phyloP scores from a whole-genome alignment of 2,113 vertebrate species.

The Mus pahari region DNA sequence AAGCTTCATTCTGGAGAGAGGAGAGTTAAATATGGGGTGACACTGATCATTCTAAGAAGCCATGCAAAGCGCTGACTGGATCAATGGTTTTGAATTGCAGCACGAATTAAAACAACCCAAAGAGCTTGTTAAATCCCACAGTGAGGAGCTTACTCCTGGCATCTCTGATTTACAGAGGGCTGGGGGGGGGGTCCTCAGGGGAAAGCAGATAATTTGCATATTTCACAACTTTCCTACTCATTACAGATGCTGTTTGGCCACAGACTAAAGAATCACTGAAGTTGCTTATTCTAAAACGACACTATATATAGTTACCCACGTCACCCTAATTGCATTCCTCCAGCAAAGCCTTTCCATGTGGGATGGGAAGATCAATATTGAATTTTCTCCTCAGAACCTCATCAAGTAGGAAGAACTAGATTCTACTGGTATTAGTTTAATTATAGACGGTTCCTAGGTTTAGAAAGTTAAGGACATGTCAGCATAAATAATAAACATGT shows the following conservation, averaged over 20 bases:
- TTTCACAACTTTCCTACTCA: constrained; percentile 10
- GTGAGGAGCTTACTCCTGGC: neutral
- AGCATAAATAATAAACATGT: neutral
- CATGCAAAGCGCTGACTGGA: neutral
- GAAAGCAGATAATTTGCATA: neutral
- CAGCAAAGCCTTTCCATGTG: neutral
- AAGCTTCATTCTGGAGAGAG: neutral
- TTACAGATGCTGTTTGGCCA: neutral
- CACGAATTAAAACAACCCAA: neutral
- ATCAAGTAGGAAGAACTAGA: neutral
- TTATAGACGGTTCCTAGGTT: neutral
- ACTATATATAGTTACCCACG: neutral
- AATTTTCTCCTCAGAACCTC: neutral
- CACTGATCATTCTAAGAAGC: neutral
- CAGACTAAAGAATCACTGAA: neutral
- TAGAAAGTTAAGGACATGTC: constrained; percentile 11
- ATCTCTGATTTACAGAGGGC: constrained; percentile 26
- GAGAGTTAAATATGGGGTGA: neutral
- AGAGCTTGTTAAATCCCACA: neutral
- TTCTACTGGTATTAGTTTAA: neutral
- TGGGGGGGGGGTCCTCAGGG: neutral
- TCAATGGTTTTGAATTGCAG: constrained; percentile 4
- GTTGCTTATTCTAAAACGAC: constrained; percentile 10
- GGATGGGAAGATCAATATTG: neutral
- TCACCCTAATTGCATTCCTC: neutral